Percentiles rank a stretch among this genome's conserved stretches.
These are phyloP conservation scores for Brachionichthys hirsutus DNA, from an alignment of 2,113 vertebrate species.

Conservation along the genomic window DNA sequence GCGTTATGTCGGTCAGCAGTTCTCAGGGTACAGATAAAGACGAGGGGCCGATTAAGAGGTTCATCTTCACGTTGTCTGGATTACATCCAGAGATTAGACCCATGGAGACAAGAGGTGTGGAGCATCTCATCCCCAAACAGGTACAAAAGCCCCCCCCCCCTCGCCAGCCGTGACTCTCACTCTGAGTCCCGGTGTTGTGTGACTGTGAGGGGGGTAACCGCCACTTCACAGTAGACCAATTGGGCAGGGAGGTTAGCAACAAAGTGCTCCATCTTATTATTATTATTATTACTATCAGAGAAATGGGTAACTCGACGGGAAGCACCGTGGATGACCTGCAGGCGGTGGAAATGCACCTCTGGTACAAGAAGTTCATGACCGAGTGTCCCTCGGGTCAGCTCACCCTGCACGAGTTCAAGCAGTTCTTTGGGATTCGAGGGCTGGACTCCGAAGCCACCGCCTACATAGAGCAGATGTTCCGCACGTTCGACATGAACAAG, in stretches of 20 bases:
- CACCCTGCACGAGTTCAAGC: constrained; percentile 90
- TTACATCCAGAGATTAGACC: constrained; percentile 66
- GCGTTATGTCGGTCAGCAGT: constrained; percentile 50
- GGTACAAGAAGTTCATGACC: constrained; percentile 94
- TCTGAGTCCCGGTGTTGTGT: constrained; percentile 57
- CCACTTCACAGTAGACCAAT: constrained; percentile 74
- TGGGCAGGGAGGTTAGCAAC: constrained; percentile 32
- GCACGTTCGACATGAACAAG: constrained; percentile 96
- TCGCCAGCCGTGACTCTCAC: no score
- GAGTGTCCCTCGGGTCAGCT: constrained; percentile 92
- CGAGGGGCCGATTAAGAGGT: constrained; percentile 50
- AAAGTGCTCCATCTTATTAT: neutral
- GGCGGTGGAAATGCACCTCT: constrained; percentile 90
- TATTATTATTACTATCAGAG: neutral
- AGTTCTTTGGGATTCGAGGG: constrained; percentile 87
- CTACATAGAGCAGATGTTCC: constrained; percentile 94
- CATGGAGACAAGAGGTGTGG: constrained; percentile 42
- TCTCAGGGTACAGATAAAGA: constrained; percentile 23
- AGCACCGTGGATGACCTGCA: constrained; percentile 87
- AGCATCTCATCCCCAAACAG: constrained; percentile 8
- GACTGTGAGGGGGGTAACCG: constrained; percentile 72
- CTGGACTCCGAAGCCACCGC: constrained; percentile 85
- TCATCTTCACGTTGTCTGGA: constrained; percentile 53
- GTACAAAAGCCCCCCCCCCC: constrained; percentile 62
- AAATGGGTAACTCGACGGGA: constrained; percentile 84